phyloP scores from a whole-genome alignment of 2,113 vertebrate genomes.

The Ailuropoda melanoleuca region DNA sequence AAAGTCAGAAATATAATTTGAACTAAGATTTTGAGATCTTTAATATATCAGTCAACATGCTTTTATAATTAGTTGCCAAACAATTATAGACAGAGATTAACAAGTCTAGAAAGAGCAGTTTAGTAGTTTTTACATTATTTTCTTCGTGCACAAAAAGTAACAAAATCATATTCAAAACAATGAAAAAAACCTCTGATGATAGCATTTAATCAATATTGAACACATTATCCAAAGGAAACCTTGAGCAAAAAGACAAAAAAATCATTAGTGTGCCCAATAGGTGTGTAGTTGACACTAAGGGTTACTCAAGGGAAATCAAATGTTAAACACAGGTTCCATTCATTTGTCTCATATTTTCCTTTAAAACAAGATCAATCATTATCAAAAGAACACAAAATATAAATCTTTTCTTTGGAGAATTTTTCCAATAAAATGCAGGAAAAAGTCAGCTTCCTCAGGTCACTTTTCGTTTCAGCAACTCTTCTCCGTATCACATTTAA shows the following conservation, averaged over 20 bases:
- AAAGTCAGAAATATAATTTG: not conserved
- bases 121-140: not conserved
- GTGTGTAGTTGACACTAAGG: not conserved
- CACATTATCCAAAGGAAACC: not conserved
- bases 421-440: not conserved
- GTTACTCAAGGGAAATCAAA: not conserved
- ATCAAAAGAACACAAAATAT: not conserved
- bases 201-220: not conserved
- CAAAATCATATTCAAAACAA: slow-evolving; percentile 22
- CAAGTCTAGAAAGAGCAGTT: not conserved
- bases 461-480: not conserved
- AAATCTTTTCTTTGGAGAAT: not conserved
- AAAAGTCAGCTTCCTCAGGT: not conserved
- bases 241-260: not conserved
- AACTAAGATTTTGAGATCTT: not conserved
- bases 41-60: not conserved
- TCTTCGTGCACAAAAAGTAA: not conserved
- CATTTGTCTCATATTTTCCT: not conserved
- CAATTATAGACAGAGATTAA: not conserved
- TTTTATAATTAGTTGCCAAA: slow-evolving; percentile 4
- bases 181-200: not conserved
- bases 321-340: not conserved
- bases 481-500: not conserved
- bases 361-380: not conserved
- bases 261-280: not conserved